Conservation (phyloP, 2,888 invertebrate genomes). For the Eudemis profundana region DNA sequence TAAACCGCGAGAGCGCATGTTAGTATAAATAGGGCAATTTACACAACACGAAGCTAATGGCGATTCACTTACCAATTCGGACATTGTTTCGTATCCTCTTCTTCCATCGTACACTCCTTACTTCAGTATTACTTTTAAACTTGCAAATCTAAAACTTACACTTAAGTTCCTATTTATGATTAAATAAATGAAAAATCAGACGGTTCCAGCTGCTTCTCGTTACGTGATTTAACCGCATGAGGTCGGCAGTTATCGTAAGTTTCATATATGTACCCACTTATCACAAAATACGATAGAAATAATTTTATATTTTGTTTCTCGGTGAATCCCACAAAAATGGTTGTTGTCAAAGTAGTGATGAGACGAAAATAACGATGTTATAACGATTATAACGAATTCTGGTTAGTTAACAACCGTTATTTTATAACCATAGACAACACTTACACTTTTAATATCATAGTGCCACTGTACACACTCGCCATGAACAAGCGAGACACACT, state of each 20-base stretch:
- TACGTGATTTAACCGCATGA: neutral
- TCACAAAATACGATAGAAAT: conserved; percentile 29
- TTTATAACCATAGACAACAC: conserved; percentile 3
- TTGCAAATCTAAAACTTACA: conserved; percentile 30
- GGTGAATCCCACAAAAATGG: conserved; percentile 44
- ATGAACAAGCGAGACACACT: no score
- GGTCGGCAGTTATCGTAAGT: neutral
- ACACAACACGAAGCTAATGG: conserved; percentile 58
- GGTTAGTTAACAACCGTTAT: conserved; percentile 16
- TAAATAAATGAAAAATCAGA: conserved; percentile 12
- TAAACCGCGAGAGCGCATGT: conserved; percentile 71
- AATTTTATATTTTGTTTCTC: conserved; percentile 41
- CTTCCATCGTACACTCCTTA: conserved; percentile 62
- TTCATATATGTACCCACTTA: conserved; percentile 34
- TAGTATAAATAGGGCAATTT: conserved; percentile 76
- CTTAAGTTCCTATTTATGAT: conserved; percentile 14
- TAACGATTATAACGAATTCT: conserved; percentile 12
- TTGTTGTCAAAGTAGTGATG: conserved; percentile 45
- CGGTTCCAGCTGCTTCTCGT: conserved; percentile 5
- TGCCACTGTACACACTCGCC: no score
- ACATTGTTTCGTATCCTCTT: conserved; percentile 74
- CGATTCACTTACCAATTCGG: conserved; percentile 80
- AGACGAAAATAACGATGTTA: conserved; percentile 26
- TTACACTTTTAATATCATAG: no score
- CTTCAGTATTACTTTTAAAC: conserved; percentile 33